Percentiles rank a stretch among this genome's conserved stretches.
These are phyloP conservation scores for Setophaga coronata DNA, from an alignment of 2,113 vertebrate species.

Conservation along the genomic window DNA sequence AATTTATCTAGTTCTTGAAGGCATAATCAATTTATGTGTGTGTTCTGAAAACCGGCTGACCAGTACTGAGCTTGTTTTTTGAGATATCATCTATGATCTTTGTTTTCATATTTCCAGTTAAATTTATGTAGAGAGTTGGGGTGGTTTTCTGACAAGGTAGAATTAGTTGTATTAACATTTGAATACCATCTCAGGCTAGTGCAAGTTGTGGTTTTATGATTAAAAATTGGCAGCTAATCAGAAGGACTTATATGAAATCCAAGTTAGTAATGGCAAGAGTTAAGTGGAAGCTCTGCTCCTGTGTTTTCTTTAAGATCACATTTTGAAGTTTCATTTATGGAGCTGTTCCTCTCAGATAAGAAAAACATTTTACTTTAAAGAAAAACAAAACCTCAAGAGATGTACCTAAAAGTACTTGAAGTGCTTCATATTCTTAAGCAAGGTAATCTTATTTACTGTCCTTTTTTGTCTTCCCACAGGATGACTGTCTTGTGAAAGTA, in stretches of 20 bases:
- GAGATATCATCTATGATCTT: not conserved
- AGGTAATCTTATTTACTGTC: not conserved
- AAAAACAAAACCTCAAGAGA: not conserved
- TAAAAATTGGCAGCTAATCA: not conserved
- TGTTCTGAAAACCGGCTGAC: not conserved
- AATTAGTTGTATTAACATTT: not conserved
- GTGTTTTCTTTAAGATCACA: not conserved
- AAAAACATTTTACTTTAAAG: not conserved
- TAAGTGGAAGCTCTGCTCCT: not conserved
- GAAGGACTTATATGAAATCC: not conserved
- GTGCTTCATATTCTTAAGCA: not conserved
- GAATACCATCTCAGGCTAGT: not conserved
- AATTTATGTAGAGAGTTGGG: not conserved
- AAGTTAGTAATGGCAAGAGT: not conserved
- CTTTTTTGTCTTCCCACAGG: slow-evolving; percentile 68
- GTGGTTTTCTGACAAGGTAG: not conserved
- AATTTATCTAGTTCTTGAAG: not conserved
- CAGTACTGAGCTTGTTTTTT: not conserved
- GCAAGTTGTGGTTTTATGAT: not conserved
- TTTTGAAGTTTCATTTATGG: not conserved
- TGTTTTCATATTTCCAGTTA: not conserved
- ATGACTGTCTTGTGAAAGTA: slow-evolving; percentile 95
- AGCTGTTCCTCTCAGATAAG: not conserved
- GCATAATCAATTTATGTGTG: not conserved
- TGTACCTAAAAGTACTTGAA: not conserved